These are phyloP conservation scores for Pharmacophagus antenor DNA, from an alignment of 2,888 invertebrate genomes.

Conservation along the genomic window DNA sequence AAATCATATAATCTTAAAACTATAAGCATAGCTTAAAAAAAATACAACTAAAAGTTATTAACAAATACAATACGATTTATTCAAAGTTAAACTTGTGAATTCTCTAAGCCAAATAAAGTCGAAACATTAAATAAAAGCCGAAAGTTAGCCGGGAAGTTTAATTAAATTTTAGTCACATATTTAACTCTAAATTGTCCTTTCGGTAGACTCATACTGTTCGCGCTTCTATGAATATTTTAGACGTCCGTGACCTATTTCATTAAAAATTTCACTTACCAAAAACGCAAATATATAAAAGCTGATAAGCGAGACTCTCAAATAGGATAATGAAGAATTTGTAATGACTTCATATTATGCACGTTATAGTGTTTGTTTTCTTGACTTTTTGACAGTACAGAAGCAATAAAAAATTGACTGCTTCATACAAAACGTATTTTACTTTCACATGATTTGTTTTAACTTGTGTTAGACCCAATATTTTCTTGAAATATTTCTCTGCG, in stretches of 20 bases:
- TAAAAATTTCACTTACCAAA: conserved; percentile 23
- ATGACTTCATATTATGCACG: neutral
- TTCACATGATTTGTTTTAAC: too few species aligned
- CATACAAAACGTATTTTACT: too few species aligned
- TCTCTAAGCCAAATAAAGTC: neutral
- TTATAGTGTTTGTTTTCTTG: too few species aligned
- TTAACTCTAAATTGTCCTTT: conserved; percentile 25
- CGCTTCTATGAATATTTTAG: conserved; percentile 29
- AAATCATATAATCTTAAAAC: too few species aligned
- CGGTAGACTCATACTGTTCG: conserved; percentile 12
- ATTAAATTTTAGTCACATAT: conserved; percentile 27
- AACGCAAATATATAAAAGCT: conserved; percentile 11
- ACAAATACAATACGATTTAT: neutral
- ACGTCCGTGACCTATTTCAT: conserved; percentile 25
- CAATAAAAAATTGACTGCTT: too few species aligned
- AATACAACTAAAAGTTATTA: too few species aligned
- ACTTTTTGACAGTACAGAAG: too few species aligned
- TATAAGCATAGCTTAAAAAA: too few species aligned
- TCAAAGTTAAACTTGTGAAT: neutral
- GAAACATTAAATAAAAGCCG: conserved; percentile 15
- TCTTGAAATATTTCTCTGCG: too few species aligned
- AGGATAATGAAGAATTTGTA: neutral
- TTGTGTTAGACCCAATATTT: too few species aligned
- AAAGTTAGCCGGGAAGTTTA: conserved; percentile 20
- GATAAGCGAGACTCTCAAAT: neutral